Percentiles rank a stretch among this genome's conserved stretches.
These are phyloP conservation scores for Cyclina sinensis DNA, from an alignment of 1,140 invertebrate genomes.

Conservation along the genomic window DNA sequence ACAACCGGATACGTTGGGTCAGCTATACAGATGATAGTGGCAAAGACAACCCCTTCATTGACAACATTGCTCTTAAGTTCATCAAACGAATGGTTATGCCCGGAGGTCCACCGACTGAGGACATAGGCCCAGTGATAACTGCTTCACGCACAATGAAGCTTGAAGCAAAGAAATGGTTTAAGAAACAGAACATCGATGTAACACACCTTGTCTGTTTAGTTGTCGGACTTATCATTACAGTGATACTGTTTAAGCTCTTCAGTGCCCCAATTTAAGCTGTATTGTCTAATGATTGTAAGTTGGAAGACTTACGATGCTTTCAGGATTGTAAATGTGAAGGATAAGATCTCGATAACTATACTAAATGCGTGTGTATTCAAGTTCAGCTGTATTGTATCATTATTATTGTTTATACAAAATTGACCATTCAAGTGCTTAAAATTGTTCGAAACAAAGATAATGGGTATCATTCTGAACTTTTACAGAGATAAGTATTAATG, in stretches of 20 bases:
- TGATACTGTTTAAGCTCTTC: not conserved
- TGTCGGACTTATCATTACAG: not conserved
- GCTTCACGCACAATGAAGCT: not conserved
- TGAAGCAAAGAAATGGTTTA: not conserved
- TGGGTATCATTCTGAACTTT: no score
- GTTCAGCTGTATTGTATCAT: no score
- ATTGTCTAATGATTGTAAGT: no score
- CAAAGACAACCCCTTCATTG: conserved; percentile 28
- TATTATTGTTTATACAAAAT: no score
- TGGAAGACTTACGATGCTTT: no score
- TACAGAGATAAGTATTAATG: no score
- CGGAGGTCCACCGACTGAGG: not conserved
- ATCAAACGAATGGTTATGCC: not conserved
- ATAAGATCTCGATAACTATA: no score
- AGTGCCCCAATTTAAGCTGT: not conserved
- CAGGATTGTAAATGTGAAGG: no score
- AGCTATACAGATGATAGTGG: conserved; percentile 22
- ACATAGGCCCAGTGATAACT: not conserved
- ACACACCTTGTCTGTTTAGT: not conserved
- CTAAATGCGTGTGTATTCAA: no score
- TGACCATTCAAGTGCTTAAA: no score
- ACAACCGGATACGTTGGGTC: conserved; percentile 39
- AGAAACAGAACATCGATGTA: not conserved
- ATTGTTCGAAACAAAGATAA: no score
- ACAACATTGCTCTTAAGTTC: conserved; percentile 49